A percentile compares a stretch with the other conserved stretches of the same genome.
Conservation (phyloP, 1,140 invertebrate genomes). For the Ceratina australensis region DNA sequence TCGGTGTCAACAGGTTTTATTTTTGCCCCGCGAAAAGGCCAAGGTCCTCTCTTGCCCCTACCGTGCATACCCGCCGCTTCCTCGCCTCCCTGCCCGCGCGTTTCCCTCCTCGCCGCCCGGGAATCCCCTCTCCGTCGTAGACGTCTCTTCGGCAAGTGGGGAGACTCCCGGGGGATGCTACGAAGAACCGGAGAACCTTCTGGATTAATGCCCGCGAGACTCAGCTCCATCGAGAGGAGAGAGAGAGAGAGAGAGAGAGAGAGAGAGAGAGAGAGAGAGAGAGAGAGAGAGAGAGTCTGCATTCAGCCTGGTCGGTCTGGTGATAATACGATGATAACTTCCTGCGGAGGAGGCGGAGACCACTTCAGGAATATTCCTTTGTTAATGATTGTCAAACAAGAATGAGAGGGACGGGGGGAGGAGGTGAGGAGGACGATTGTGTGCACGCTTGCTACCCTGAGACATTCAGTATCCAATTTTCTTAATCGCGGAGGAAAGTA, state of each 20-base stretch:
- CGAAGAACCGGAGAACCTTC: slow-evolving; percentile 54
- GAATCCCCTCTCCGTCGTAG: slow-evolving; percentile 37
- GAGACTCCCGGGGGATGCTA: slow-evolving; percentile 48
- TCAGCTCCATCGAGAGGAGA: not conserved
- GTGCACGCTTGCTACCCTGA: not conserved
- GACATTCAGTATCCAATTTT: too few relatives aligned
- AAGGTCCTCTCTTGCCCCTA: slow-evolving; percentile 66
- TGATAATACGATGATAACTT: slow-evolving; percentile 18
- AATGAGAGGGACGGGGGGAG: too few relatives aligned
- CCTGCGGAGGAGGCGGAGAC: too few relatives aligned
- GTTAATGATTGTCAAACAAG: not conserved
- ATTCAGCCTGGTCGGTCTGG: not conserved
- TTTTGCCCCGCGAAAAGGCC: slow-evolving; percentile 69
- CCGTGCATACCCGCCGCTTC: slow-evolving; percentile 49
- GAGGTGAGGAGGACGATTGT: too few relatives aligned
- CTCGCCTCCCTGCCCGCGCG: slow-evolving; percentile 29
- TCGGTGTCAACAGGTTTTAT: slow-evolving; percentile 70
- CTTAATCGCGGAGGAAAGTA: too few relatives aligned
- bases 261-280: too few relatives aligned
- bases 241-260: too few relatives aligned
- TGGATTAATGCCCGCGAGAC: slow-evolving; percentile 51
- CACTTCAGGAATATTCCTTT: not conserved
- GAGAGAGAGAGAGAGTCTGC: too few relatives aligned
- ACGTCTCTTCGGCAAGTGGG: slow-evolving; percentile 30
- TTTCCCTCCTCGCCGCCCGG: slow-evolving; percentile 20